Evolutionary conservation across 2,113 vertebrate genomes (phyloP), one percentile per base, ranked within the genome.

Genomic region (Paedocypris sp.): DNA sequence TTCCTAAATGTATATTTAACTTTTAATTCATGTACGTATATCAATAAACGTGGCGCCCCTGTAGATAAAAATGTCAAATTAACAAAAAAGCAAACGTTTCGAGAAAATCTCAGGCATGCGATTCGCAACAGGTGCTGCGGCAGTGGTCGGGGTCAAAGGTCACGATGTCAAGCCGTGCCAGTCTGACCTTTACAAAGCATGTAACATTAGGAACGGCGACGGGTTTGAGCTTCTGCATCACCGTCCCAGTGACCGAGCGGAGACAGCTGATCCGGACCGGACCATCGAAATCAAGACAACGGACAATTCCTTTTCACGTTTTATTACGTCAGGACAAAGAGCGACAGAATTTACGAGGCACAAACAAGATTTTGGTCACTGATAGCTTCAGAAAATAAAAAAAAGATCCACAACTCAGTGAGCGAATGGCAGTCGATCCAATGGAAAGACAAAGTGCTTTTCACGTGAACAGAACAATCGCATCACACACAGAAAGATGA

Each of bases 261-360:
- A 20, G 11, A 31, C n/a, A 28, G 23, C 28, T 33, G 3, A 19
- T 32, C n/a, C 13, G 18, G 33, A 18, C 4, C 38, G n/a, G 25
- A 57, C 36, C 38, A 32, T 36, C 25, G 1, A 49, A 28, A 28
- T 4, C 13, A 4, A 46, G 6, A 25, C n/a, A 23, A n/a, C 1
- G 26, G n/a, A 26, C 12, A 4, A 13, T 38, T 26, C 38, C 22
- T 39, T 26, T 22, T 16, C 26, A 26, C 4, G 26, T 53, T 53
- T 53, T 53, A 53, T 38, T 56, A 43, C 2, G 32, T 32, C 38
- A 32, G 42, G 31, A 22, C 1, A 57, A 22, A 12, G 43, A 20
- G 25, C 28, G 26, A 58, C 29, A 51, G 26, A n/a, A 9, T 58
- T 43, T 13, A 43, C 31, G 54, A 58, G 39, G 39, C 54, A 58